These are phyloP conservation scores for Corythaeola cristata DNA, from an alignment of 2,113 vertebrate species.

Conservation along the genomic window DNA sequence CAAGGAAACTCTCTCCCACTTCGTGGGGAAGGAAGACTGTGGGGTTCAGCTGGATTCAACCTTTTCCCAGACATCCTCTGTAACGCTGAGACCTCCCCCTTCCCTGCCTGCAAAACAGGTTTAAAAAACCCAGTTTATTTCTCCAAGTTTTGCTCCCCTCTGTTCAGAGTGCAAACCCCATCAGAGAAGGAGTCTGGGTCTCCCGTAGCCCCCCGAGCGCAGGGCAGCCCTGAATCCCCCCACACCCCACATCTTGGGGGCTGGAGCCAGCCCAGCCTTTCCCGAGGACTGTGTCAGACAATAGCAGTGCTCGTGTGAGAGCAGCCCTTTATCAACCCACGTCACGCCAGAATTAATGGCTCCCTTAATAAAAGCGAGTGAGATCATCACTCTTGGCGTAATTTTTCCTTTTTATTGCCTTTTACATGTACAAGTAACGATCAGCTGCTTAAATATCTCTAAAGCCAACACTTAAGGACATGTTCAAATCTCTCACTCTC, in stretches of 20 bases:
- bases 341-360: slow-evolving; percentile 8
- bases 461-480: slow-evolving; percentile 10
- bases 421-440: slow-evolving; percentile 39
- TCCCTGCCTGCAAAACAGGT: not conserved
- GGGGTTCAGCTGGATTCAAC: not conserved
- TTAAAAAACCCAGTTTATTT: not conserved
- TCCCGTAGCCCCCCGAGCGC: accelerated
- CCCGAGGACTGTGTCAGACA: not conserved
- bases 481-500: not conserved
- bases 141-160: not conserved
- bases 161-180: not conserved
- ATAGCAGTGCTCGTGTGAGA: not conserved
- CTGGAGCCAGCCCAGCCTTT: not conserved
- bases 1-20: not conserved
- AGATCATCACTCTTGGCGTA: slow-evolving; percentile 56
- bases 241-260: not conserved
- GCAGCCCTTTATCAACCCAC: not conserved
- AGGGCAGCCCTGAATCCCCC: not conserved
- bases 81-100: not conserved
- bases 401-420: slow-evolving; percentile 50
- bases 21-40: not conserved
- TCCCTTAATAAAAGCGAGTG: slow-evolving; percentile 28
- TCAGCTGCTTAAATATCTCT: slow-evolving; percentile 47
- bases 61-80: not conserved
- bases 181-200: not conserved